These are phyloP conservation scores for Phocoena phocoena DNA, from an alignment of 2,113 vertebrate genomes.

Conservation along the genomic window DNA sequence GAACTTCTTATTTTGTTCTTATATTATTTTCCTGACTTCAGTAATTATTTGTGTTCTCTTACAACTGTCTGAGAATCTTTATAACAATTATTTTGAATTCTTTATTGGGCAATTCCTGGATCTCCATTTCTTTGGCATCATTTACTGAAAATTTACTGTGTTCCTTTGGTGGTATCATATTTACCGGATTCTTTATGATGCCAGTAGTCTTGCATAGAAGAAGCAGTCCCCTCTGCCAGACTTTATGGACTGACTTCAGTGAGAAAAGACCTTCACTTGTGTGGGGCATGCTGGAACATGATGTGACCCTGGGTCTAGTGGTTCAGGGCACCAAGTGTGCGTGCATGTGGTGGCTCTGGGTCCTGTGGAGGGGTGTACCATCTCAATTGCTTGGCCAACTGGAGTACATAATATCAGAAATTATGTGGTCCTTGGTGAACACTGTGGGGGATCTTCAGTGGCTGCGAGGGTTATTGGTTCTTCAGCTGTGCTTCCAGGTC, in stretches of 20 bases:
- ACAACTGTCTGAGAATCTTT: background rate
- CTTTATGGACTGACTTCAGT: background rate
- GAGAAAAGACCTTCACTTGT: background rate
- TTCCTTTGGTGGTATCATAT: background rate
- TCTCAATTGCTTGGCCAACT: background rate
- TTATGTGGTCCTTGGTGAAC: background rate
- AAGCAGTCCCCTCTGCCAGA: background rate
- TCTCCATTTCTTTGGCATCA: constrained; percentile 7
- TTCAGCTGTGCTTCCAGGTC: background rate
- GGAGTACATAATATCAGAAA: background rate
- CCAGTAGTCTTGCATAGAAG: background rate
- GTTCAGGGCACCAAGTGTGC: background rate
- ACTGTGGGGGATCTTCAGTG: background rate
- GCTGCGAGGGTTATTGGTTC: background rate
- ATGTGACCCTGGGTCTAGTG: background rate
- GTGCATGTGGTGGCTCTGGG: background rate
- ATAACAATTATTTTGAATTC: background rate
- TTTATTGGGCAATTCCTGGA: background rate
- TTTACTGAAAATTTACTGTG: background rate
- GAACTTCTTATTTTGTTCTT: background rate
- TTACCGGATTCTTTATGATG: background rate
- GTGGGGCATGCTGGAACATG: background rate
- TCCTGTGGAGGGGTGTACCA: background rate
- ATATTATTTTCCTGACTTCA: background rate
- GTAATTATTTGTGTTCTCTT: background rate